Percentiles rank a stretch among this genome's conserved stretches.
Evolutionary conservation across 2,888 invertebrate species (phyloP).

Genomic region (Matsumyia berberina): DNA sequence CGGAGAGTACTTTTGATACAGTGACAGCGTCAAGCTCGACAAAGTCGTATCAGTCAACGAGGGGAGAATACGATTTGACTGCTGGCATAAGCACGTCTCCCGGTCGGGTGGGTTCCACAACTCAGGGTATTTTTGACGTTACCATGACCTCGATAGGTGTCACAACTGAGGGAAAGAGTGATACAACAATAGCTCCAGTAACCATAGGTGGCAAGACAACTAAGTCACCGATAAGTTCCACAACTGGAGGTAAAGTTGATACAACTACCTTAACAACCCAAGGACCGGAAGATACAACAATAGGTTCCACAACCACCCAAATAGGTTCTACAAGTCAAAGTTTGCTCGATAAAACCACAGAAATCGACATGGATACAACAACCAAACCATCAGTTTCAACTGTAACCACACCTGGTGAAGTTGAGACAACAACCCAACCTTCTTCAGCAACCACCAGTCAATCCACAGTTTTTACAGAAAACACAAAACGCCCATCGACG

Average conservation of each 20-base stretch:
- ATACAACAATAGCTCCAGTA: slow-evolving; percentile 50
- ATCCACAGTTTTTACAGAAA: slow-evolving; percentile 60
- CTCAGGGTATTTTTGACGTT: slow-evolving; percentile 27
- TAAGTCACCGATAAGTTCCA: not conserved
- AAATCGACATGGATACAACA: slow-evolving; percentile 80
- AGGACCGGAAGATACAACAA: slow-evolving; percentile 22
- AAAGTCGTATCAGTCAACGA: slow-evolving; percentile 24
- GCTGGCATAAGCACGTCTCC: slow-evolving; percentile 23
- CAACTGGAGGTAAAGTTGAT: slow-evolving; percentile 15
- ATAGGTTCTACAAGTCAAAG: not conserved
- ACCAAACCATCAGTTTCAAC: slow-evolving; percentile 69
- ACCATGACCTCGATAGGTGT: slow-evolving; percentile 49
- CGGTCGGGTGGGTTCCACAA: slow-evolving; percentile 25
- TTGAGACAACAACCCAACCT: slow-evolving; percentile 80
- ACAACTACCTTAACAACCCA: slow-evolving; percentile 60
- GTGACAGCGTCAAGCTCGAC: slow-evolving; percentile 48
- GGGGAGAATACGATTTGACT: slow-evolving; percentile 57
- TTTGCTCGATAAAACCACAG: not conserved
- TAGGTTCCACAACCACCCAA: slow-evolving; percentile 21
- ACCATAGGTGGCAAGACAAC: slow-evolving; percentile 12
- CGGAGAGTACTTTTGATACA: slow-evolving; percentile 54
- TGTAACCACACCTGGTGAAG: slow-evolving; percentile 67
- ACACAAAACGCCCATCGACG: slow-evolving; percentile 77
- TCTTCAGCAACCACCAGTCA: slow-evolving; percentile 63
- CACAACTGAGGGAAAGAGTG: slow-evolving; percentile 39